Conservation (phyloP, 1,140 invertebrate genomes). For the Propsilocerus akamusi region DNA sequence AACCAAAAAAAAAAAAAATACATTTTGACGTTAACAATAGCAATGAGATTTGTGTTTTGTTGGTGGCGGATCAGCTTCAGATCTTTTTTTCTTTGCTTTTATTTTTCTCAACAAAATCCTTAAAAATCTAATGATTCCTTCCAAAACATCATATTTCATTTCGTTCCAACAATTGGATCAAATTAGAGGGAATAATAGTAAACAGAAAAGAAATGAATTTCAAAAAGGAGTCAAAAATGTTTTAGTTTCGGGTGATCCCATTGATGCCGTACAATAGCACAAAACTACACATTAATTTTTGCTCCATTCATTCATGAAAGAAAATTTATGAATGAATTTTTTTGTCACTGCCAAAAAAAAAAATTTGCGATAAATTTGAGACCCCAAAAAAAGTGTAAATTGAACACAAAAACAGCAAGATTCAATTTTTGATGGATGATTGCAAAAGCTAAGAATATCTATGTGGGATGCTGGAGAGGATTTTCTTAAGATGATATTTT, state of each 20-base stretch:
- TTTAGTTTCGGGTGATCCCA: background rate
- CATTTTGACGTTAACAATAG: background rate
- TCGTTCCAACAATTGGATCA: slow-evolving; percentile 2
- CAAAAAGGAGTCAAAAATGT: background rate
- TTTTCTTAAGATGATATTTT: too few relatives aligned
- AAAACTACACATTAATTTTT: too few relatives aligned
- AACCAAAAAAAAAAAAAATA: background rate
- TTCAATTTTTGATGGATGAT: too few relatives aligned
- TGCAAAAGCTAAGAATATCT: too few relatives aligned
- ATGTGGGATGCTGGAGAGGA: too few relatives aligned
- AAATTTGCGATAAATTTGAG: background rate
- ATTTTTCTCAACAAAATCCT: background rate
- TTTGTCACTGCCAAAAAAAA: background rate
- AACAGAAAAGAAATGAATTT: too few relatives aligned
- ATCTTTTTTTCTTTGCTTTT: background rate
- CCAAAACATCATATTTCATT: background rate
- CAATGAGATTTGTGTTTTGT: background rate
- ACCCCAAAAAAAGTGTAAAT: too few relatives aligned
- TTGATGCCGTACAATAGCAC: background rate
- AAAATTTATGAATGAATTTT: background rate
- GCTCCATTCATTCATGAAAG: too few relatives aligned
- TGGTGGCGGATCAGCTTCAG: background rate
- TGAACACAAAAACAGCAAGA: too few relatives aligned
- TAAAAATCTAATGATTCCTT: background rate
- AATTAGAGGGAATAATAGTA: slow-evolving; percentile 3